These are phyloP conservation scores for Ataeniobius toweri DNA, from an alignment of 2,797 vertebrate genomes.

Conservation along the genomic window DNA sequence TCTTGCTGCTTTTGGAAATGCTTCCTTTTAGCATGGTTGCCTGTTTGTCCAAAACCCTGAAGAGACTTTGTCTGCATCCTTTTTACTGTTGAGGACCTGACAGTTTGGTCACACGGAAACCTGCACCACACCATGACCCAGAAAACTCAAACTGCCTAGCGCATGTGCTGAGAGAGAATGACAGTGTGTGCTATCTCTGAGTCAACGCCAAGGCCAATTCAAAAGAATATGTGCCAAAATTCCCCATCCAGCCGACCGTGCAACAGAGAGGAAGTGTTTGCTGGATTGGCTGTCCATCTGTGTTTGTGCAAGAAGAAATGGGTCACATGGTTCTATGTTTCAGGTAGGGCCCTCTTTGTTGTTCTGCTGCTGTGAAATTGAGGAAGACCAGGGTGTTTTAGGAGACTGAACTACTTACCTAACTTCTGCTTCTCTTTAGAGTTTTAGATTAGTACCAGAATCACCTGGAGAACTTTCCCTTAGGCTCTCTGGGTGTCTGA, in stretches of 20 bases:
- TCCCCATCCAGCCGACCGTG: not conserved
- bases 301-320: not conserved
- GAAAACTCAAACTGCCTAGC: not conserved
- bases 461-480: too few relatives aligned
- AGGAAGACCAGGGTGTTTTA: not conserved
- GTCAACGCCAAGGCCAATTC: not conserved
- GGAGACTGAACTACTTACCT: not conserved
- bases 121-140: not conserved
- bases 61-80: not conserved
- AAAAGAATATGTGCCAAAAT: not conserved
- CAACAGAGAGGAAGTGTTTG: not conserved
- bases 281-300: slow-evolving; percentile 1
- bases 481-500: not conserved
- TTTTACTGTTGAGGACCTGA: not conserved
- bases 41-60: not conserved
- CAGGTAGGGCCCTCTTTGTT: not conserved
- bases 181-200: not conserved
- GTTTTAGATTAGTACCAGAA: not conserved
- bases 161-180: not conserved
- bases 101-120: not conserved
- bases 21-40: not conserved
- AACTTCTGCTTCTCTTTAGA: not conserved
- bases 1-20: not conserved
- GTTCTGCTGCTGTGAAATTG: not conserved
- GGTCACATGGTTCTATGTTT: not conserved